A percentile compares a stretch with the other conserved stretches of the same genome.
Evolutionary conservation across 2,888 invertebrate species (phyloP).

Genomic region (Tillus elongatus): DNA sequence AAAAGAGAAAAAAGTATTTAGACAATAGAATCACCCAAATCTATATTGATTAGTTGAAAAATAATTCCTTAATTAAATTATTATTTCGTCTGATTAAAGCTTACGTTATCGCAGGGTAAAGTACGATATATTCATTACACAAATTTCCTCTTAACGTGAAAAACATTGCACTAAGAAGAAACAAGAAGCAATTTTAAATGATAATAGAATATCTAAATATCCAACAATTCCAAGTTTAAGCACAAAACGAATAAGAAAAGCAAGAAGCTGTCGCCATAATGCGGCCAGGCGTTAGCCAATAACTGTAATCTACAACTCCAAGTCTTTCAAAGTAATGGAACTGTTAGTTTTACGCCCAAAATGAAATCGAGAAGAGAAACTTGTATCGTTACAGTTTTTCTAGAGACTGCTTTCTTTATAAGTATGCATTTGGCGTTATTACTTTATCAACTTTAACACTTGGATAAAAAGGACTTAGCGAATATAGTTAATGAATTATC

Average conservation of each 20-base stretch:
- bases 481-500: conserved; percentile 7
- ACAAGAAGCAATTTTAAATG: conserved; percentile 15
- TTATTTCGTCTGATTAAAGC: too few relatives aligned
- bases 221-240: conserved; percentile 18
- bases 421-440: conserved; percentile 17
- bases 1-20: too few relatives aligned
- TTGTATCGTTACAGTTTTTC: conserved; percentile 25
- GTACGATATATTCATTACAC: too few relatives aligned
- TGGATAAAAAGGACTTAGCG: conserved; percentile 2
- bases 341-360: conserved; percentile 30
- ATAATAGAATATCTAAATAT: conserved; percentile 22
- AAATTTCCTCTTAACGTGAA: too few relatives aligned
- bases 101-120: too few relatives aligned
- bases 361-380: conserved; percentile 28
- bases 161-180: too few relatives aligned
- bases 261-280: conserved; percentile 20
- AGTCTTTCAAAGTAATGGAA: conserved; percentile 29
- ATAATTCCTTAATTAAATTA: too few relatives aligned
- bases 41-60: too few relatives aligned
- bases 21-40: too few relatives aligned
- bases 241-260: conserved; percentile 21
- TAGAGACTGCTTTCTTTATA: conserved; percentile 10
- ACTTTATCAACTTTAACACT: conserved; percentile 17
- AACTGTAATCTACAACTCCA: too few relatives aligned
- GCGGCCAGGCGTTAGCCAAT: conserved; percentile 25